A percentile compares a stretch with the other conserved stretches of the same genome.
phyloP scores from a whole-genome alignment of 2,797 vertebrate genomes.

The Neosalanx taihuensis region DNA sequence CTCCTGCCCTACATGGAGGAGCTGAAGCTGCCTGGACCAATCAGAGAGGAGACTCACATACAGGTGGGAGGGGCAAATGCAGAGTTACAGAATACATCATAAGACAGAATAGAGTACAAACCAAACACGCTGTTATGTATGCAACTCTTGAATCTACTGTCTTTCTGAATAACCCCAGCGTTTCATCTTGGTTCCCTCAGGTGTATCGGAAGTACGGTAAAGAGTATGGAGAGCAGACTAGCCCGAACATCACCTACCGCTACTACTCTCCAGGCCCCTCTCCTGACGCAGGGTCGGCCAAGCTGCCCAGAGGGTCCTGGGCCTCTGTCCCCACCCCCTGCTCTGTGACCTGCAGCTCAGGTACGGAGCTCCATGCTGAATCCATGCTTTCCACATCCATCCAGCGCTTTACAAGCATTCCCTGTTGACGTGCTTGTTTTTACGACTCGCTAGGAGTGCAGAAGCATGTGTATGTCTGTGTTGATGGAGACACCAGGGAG shows the following conservation, averaged over 20 bases:
- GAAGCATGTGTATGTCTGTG: slow-evolving; percentile 71
- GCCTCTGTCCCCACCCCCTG: slow-evolving; percentile 68
- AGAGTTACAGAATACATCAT: neutral
- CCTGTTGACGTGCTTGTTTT: too few relatives aligned
- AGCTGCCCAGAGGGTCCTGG: slow-evolving; percentile 69
- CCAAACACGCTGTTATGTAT: neutral
- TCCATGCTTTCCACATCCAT: neutral
- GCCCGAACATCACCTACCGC: slow-evolving; percentile 85
- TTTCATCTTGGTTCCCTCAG: slow-evolving; percentile 57
- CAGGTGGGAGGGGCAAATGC: slow-evolving; percentile 73
- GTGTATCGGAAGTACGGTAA: slow-evolving; percentile 87
- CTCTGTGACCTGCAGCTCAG: slow-evolving; percentile 88
- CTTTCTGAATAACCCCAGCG: neutral
- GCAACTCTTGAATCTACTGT: too few relatives aligned
- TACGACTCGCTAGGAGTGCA: slow-evolving; percentile 68
- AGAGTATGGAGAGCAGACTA: slow-evolving; percentile 84
- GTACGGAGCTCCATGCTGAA: slow-evolving; percentile 61
- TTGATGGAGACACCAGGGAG: slow-evolving; percentile 63
- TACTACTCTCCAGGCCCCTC: slow-evolving; percentile 69
- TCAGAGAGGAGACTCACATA: slow-evolving; percentile 75
- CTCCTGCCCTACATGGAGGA: slow-evolving; percentile 84
- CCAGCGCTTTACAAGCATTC: neutral
- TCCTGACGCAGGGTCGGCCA: slow-evolving; percentile 39
- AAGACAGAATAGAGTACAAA: neutral
- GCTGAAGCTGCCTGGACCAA: slow-evolving; percentile 78